Conservation (phyloP, 35 echinoderm and acorn worm genomes). For the Diadema setosum region DNA sequence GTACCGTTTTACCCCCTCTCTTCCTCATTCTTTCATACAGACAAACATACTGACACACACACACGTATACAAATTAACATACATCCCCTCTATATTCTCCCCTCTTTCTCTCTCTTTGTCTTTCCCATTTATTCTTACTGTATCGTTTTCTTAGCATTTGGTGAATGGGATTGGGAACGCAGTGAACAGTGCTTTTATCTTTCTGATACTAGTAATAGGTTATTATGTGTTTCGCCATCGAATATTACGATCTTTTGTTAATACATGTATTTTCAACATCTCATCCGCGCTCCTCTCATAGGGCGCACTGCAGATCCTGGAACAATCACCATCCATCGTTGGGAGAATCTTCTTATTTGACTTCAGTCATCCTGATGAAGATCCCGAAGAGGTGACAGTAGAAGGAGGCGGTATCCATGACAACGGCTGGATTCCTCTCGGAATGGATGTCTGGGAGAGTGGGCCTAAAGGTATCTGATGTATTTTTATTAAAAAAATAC, state of each 20-base stretch:
- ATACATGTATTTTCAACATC: background rate
- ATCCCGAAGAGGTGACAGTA: background rate
- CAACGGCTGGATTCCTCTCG: background rate
- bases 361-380: background rate
- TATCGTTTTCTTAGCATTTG: background rate
- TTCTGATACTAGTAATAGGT: background rate
- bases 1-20: too few relatives aligned
- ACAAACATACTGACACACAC: too few relatives aligned
- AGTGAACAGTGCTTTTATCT: background rate
- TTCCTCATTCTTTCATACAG: too few relatives aligned
- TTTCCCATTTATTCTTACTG: too few relatives aligned
- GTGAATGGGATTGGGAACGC: background rate
- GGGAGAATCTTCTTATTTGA: background rate
- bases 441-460: conserved; percentile 12
- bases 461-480: background rate
- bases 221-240: background rate
- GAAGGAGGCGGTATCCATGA: background rate
- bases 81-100: too few relatives aligned
- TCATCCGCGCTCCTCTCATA: background rate
- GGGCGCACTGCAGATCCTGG: background rate
- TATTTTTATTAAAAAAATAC: background rate
- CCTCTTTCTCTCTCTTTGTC: too few relatives aligned
- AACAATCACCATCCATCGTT: background rate
- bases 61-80: too few relatives aligned
- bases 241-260: background rate